These are phyloP conservation scores for Epiblema foenella DNA, from an alignment of 2,888 invertebrate genomes.

Conservation along the genomic window DNA sequence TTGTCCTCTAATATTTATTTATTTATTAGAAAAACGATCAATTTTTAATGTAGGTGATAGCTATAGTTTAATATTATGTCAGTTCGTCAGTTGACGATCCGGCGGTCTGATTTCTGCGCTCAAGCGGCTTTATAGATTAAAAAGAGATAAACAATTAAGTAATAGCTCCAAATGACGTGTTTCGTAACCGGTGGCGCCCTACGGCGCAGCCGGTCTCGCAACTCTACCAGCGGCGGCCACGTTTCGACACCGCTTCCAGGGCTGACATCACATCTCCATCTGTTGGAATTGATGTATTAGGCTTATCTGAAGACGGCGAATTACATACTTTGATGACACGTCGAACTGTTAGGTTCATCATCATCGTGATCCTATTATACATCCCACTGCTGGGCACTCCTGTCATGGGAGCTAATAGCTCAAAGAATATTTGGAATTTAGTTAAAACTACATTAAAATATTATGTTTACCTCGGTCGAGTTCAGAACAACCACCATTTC, in stretches of 20 bases:
- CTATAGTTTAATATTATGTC: neutral
- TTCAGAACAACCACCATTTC: neutral
- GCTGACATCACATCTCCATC: neutral
- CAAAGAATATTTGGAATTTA: too few relatives aligned
- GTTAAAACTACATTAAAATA: too few relatives aligned
- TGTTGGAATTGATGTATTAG: neutral
- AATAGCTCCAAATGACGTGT: neutral
- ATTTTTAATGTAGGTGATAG: neutral
- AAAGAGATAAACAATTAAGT: constrained; percentile 14
- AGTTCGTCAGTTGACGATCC: neutral
- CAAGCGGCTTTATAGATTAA: constrained; percentile 4
- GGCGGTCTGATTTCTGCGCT: neutral
- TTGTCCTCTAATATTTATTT: too few relatives aligned
- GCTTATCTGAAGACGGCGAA: neutral
- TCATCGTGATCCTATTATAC: too few relatives aligned
- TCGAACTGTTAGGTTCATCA: neutral
- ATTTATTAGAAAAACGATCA: too few relatives aligned
- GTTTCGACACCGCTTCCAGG: constrained; percentile 19
- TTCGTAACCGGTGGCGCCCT: constrained; percentile 15
- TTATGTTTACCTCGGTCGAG: too few relatives aligned
- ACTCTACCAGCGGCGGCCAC: constrained; percentile 13
- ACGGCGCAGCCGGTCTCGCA: constrained; percentile 13
- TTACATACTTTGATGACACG: neutral
- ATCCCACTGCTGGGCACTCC: too few relatives aligned
- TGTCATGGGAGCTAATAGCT: too few relatives aligned